Evolutionary conservation across 2,888 invertebrate genomes (phyloP), one percentile per base, ranked within the genome.

Genomic region (Tetheella fluctuosa): DNA sequence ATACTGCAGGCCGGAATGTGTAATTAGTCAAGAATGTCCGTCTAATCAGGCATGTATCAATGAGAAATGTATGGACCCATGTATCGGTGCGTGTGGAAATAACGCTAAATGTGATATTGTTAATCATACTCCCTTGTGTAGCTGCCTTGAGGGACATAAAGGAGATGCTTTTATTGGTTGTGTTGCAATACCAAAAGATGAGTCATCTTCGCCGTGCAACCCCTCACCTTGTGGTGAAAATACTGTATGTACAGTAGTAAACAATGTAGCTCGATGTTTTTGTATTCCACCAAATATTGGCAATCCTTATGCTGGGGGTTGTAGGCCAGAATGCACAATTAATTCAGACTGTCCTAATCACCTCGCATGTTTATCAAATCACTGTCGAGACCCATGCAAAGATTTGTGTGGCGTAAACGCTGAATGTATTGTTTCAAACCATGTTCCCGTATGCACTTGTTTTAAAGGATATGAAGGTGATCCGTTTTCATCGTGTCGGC

Each of bases 221-320:
- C 96, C 96, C 52, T 95, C 96, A 53, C 97, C 97, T 0, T 98
- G 98, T 82, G 98, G 97, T 20, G 96, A 96, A 78, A 98, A 97
- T 79, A 96, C 98, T 0, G 93, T 96, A 62, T 98, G 98, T 79
- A 94, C 95, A 0, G 95, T 95, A 30, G 90, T 94, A 2, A 95
- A 96, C 73, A 95, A 95, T 20, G 90, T 93, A 30, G 95, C 96
- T 0, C 95, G 95, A 70, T 98, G 98, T 83, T 94, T 94, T n/a
- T 98, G 98, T 79, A 97, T 98, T 78, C 96, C 97, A 62, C 97
- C 97, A 4, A 97, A 97, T 77, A 95, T 97, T 65, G 98, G 98
- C 10, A 97, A 98, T 90, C 97, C 97, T 5, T 97, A 97, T 80
- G 94, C 95, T 17, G 96, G 96, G 20, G 97, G 97, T 37, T 98